These are phyloP conservation scores for Tetheella fluctuosa DNA, from an alignment of 2,888 invertebrate genomes.

Conservation along the genomic window DNA sequence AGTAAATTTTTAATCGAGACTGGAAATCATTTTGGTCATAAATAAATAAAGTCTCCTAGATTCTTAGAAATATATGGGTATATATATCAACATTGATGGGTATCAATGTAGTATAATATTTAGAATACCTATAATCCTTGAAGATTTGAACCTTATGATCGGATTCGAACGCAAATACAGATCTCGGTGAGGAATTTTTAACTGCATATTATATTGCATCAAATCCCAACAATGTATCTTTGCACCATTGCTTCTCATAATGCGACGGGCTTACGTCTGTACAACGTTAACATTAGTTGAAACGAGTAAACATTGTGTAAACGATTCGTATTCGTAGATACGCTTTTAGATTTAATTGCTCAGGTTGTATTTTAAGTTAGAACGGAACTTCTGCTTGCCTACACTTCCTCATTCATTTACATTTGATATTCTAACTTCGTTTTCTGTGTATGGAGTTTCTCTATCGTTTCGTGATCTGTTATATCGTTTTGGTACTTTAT, in stretches of 20 bases:
- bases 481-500: background rate
- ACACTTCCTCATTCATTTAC: background rate
- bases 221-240: background rate
- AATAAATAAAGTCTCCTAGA: too few species aligned
- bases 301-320: slow-evolving; percentile 32
- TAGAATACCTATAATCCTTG: background rate
- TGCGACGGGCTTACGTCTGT: background rate
- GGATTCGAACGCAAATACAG: background rate
- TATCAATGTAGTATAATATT: too few species aligned
- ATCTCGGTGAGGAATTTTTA: background rate
- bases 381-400: background rate
- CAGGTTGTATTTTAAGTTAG: slow-evolving; percentile 19
- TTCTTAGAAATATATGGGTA: too few species aligned
- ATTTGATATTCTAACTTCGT: background rate
- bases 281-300: slow-evolving; percentile 26
- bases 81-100: too few species aligned
- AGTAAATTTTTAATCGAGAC: too few species aligned
- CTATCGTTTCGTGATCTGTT: background rate
- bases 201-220: background rate
- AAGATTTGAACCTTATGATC: background rate
- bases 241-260: background rate
- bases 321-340: slow-evolving; percentile 24
- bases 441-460: background rate
- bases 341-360: slow-evolving; percentile 40
- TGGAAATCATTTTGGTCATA: too few species aligned